phyloP scores from a whole-genome alignment of 2,113 vertebrate genomes.

The Passer domesticus region DNA sequence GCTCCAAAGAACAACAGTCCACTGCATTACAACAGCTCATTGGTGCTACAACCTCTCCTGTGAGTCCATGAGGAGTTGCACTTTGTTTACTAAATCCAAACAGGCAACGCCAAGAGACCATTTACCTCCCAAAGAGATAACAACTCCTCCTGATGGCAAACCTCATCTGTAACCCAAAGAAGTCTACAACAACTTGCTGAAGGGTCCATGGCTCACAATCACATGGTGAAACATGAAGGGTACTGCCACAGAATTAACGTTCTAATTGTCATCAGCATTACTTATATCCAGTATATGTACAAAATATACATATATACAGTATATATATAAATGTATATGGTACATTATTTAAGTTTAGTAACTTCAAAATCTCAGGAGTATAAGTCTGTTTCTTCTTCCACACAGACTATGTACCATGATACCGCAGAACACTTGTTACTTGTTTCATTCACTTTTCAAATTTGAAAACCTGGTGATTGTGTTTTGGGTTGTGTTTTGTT shows the following conservation, averaged over 20 bases:
- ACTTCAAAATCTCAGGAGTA: not conserved
- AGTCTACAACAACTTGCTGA: not conserved
- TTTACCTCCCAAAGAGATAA: not conserved
- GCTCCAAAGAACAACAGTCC: not conserved
- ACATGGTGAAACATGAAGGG: not conserved
- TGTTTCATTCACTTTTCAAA: not conserved
- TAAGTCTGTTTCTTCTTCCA: not conserved
- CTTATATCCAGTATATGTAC: not conserved
- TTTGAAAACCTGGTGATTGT: not conserved
- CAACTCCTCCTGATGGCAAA: not conserved
- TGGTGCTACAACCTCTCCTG: not conserved
- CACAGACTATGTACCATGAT: fast-evolving
- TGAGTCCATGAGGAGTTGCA: not conserved
- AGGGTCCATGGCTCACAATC: not conserved
- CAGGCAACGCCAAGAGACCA: not conserved
- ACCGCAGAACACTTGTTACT: not conserved
- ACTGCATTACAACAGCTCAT: not conserved
- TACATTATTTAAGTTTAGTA: not conserved
- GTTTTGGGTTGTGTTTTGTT: not conserved
- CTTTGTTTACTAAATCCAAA: not conserved
- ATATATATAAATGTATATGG: not conserved
- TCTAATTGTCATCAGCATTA: not conserved
- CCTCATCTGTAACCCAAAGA: not conserved
- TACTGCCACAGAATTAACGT: not conserved
- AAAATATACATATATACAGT: too few species aligned